Evolutionary conservation across 2,888 invertebrate genomes (phyloP).

Genomic region (Andrena marginata): DNA sequence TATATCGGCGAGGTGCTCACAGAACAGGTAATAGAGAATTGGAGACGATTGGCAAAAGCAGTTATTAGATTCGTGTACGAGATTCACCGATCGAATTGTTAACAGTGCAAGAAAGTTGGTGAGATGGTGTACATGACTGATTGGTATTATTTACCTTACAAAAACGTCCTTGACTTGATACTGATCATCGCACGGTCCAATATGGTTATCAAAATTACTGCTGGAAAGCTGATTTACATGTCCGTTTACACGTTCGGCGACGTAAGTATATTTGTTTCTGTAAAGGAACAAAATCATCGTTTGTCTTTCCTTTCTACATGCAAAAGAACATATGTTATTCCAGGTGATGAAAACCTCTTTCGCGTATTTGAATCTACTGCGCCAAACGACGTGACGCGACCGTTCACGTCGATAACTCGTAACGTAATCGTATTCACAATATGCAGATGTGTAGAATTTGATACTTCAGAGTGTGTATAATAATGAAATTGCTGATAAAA

Average conservation of each 20-base stretch:
- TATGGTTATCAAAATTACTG: conserved; percentile 72
- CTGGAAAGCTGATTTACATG: conserved; percentile 76
- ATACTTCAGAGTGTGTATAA: background rate
- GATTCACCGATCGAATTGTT: conserved; percentile 13
- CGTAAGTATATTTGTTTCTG: conserved; percentile 67
- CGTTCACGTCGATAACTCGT: background rate
- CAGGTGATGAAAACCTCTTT: conserved; percentile 54
- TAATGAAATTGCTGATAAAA: background rate
- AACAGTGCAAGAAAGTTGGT: conserved; percentile 75
- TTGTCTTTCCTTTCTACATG: background rate
- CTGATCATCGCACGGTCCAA: conserved; percentile 73
- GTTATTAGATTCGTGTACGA: background rate
- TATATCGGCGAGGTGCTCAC: conserved; percentile 64
- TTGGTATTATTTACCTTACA: conserved; percentile 75
- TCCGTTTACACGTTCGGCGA: conserved; percentile 75
- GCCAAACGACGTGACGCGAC: conserved; percentile 16
- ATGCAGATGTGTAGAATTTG: background rate
- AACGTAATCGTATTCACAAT: background rate
- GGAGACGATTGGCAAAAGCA: background rate
- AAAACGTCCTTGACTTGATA: conserved; percentile 68
- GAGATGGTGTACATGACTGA: conserved; percentile 74
- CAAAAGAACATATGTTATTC: conserved; percentile 15
- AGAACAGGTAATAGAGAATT: conserved; percentile 63
- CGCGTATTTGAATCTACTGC: conserved; percentile 54
- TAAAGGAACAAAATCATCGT: background rate